Evolutionary conservation across 2,113 vertebrate species (phyloP), one percentile per base, ranked within the genome.

Genomic region (Callopanchax toddi): DNA sequence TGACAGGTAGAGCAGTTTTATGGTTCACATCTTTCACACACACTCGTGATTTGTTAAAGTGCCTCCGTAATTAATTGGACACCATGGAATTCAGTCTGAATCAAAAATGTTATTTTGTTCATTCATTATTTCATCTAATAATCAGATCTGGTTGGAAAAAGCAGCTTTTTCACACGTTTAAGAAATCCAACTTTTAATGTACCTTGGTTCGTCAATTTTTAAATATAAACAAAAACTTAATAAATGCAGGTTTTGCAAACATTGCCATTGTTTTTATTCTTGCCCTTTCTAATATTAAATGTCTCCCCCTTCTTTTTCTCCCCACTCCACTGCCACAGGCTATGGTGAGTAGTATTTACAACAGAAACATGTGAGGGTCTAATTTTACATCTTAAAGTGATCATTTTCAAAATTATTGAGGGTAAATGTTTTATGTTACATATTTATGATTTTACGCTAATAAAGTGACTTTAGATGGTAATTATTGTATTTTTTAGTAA

Each of bases 341-440:
- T 29, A 92, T 92, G 91, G 91, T 92, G 81, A 91, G 91, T 89
- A 70, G 39, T 44, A 29, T 44, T 40, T 34, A 12, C 29, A 32
- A 9, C 29, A 32, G 4, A 4, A 32, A 32, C 29, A 32, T 9
- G 6, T 32, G 3, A 9, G 10, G 29, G 29, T 32, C 6, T 32
- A 6, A 32, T 7, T 32, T 32, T 5, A 26, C 26, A 3, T 26
- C 10, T 32, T 32, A 32, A 32, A 32, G 29, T 6, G 29, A 32
- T 32, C 6, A 32, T 32, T 6, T 9, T 32, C 6, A 4, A 4
- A 26, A 26, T 26, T 4, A 4, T 26, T 26, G 6, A 26, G 26
- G 26, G 3, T 26, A 3, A 26, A 26, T 6, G 29, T 6, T 32
- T 32, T 32, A 6, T 32, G 29, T 3, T 32, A 7, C 29, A 32